These are phyloP conservation scores for Morinoia aosen DNA, from an alignment of 2,888 invertebrate species.

Conservation along the genomic window DNA sequence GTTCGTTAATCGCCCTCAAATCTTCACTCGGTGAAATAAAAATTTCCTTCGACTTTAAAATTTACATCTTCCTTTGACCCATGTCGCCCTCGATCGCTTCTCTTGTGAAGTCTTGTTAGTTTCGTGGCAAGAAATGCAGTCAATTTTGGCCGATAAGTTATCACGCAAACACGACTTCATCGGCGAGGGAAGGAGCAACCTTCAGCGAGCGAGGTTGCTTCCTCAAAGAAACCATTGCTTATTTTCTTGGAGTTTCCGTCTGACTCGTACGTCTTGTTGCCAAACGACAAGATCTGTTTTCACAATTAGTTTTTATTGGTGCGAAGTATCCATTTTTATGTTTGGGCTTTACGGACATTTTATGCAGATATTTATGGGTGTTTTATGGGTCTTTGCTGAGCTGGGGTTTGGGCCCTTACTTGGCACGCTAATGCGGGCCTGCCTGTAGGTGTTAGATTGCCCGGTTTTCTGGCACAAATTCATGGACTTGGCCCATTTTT, in stretches of 20 bases:
- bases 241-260: neutral
- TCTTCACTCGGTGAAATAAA: neutral
- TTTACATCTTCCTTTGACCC: neutral
- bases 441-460: too few species aligned
- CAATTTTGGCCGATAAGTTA: conserved; percentile 12
- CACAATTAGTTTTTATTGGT: conserved; percentile 43
- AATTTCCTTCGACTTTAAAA: neutral
- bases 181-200: neutral
- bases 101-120: neutral
- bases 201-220: neutral
- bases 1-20: neutral
- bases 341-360: conserved; percentile 27
- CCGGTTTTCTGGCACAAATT: too few species aligned
- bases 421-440: conserved; percentile 13
- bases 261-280: neutral
- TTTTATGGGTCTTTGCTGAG: conserved; percentile 24
- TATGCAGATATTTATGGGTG: conserved; percentile 40
- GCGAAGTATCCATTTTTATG: conserved; percentile 29
- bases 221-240: neutral
- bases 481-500: too few species aligned
- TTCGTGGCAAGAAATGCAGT: neutral
- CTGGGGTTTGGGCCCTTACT: neutral
- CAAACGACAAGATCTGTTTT: conserved; percentile 37
- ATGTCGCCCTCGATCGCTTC: conserved; percentile 2
- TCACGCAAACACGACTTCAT: conserved; percentile 26